Evolutionary conservation across 1,140 invertebrate genomes (phyloP).

Genomic region (Pseudobourletiella spinata): DNA sequence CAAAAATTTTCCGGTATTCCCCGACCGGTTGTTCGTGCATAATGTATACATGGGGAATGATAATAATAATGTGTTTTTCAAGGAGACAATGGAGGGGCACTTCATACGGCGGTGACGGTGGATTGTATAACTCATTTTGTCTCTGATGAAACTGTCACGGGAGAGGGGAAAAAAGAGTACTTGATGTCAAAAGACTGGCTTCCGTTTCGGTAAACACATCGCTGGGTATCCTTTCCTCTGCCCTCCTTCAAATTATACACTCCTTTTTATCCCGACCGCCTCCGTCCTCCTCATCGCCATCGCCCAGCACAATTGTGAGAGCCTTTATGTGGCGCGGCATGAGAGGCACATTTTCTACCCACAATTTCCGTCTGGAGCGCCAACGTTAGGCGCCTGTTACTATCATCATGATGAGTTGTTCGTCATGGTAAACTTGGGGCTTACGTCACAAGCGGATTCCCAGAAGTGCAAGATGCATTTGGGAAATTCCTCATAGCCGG

Average conservation of each 20-base stretch:
- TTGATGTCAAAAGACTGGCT: conserved; percentile 30
- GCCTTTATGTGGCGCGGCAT: too few species aligned
- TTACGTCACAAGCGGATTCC: too few species aligned
- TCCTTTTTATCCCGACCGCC: background rate
- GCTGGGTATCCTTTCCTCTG: background rate
- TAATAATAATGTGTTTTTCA: too few species aligned
- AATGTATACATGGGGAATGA: background rate
- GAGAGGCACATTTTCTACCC: too few species aligned
- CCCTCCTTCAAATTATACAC: background rate
- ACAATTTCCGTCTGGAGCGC: too few species aligned
- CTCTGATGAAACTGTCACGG: conserved; percentile 21
- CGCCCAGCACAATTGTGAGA: too few species aligned
- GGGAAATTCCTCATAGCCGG: too few species aligned
- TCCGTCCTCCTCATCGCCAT: background rate
- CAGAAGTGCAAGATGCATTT: too few species aligned
- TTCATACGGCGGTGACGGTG: background rate
- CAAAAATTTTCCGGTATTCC: background rate
- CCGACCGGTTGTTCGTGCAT: too few species aligned
- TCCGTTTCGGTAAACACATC: conserved; percentile 26
- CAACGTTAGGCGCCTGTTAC: too few species aligned
- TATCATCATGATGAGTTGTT: too few species aligned
- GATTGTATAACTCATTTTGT: background rate
- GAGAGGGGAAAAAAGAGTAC: conserved; percentile 21
- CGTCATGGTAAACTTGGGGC: too few species aligned
- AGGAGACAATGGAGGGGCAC: conserved; percentile 2